phyloP scores from a whole-genome alignment of 2,113 vertebrate species.

The Trematocara stigmaticum region DNA sequence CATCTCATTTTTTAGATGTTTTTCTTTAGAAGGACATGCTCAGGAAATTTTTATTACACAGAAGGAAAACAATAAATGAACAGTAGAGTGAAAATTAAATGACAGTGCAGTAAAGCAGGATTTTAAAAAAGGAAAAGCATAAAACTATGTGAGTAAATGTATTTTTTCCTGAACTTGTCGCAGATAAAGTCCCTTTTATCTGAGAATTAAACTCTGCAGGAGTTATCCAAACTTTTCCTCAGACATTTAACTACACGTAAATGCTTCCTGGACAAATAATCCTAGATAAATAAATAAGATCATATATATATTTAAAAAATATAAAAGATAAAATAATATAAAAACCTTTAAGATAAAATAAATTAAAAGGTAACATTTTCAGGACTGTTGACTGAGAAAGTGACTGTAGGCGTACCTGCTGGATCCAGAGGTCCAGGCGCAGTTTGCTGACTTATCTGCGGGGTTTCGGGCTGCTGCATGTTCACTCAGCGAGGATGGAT shows the following conservation, averaged over 20 bases:
- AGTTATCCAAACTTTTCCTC: not conserved
- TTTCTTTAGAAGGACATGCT: not conserved
- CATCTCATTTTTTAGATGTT: not conserved
- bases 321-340: not conserved
- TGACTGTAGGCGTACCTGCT: conserved; percentile 42
- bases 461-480: conserved; percentile 64
- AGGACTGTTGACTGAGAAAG: not conserved
- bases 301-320: no score
- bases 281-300: no score
- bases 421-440: conserved; percentile 28
- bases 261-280: not conserved
- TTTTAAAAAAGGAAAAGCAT: not conserved
- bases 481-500: not conserved
- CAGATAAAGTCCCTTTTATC: not conserved
- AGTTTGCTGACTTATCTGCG: conserved; percentile 20
- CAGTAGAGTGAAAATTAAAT: not conserved
- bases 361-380: not conserved
- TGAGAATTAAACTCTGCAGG: not conserved
- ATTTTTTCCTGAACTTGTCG: not conserved
- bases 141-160: not conserved
- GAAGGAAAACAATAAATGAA: not conserved
- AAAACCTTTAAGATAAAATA: not conserved
- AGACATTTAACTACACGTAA: not conserved
- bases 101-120: not conserved
- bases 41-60: not conserved